Percentiles rank a stretch among this genome's conserved stretches.
phyloP scores from a whole-genome alignment of 2,113 vertebrate genomes.

The Albula goreensis region DNA sequence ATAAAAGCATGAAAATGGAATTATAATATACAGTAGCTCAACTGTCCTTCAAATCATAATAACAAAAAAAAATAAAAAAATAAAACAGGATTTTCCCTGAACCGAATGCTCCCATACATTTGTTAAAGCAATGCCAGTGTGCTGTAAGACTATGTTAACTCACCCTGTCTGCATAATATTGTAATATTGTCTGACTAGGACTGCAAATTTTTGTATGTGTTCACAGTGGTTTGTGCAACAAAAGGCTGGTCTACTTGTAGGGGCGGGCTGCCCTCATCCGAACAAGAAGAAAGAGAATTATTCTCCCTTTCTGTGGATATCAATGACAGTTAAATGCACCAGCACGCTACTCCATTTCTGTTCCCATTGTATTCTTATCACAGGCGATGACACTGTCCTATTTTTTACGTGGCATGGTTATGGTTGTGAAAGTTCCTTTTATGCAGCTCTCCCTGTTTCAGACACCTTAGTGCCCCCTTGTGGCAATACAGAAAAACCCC shows the following conservation, averaged over 20 bases:
- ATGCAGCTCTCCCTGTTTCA: neutral
- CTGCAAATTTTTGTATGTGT: neutral
- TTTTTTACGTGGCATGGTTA: neutral
- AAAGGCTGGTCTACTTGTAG: neutral
- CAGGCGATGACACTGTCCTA: neutral
- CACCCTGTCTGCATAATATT: neutral
- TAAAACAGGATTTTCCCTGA: neutral
- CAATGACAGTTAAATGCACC: neutral
- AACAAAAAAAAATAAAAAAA: neutral
- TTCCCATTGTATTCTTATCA: neutral
- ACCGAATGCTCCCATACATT: neutral
- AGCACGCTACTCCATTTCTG: neutral
- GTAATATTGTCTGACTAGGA: neutral
- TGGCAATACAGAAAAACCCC: neutral
- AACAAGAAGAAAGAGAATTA: neutral
- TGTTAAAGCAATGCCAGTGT: neutral
- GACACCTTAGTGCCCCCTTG: slow-evolving; percentile 20
- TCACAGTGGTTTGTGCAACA: neutral
- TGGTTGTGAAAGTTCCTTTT: neutral
- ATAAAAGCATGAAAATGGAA: neutral
- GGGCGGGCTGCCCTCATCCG: neutral
- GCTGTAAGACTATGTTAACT: neutral
- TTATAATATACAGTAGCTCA: neutral
- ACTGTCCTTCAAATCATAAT: neutral
- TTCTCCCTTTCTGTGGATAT: neutral